phyloP scores from a whole-genome alignment of 1,140 invertebrate species.

The Helicoverpa armigera region DNA sequence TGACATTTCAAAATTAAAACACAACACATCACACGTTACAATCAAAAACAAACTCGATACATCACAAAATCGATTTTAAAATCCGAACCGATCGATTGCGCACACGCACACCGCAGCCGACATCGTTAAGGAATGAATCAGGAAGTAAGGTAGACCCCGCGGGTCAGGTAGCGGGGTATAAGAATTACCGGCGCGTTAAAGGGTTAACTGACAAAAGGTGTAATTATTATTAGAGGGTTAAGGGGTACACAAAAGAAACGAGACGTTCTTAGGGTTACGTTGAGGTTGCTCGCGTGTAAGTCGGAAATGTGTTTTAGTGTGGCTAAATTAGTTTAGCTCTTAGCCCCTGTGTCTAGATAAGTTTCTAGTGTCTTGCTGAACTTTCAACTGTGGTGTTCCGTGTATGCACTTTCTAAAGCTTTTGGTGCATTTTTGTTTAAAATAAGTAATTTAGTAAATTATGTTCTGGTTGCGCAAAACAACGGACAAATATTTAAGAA shows the following conservation, averaged over 20 bases:
- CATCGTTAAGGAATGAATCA: constrained; percentile 78
- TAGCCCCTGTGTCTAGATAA: background rate
- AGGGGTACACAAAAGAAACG: constrained; percentile 67
- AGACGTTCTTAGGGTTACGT: constrained; percentile 71
- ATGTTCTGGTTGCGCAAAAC: too few species aligned
- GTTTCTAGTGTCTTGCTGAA: background rate
- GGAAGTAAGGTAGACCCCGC: constrained; percentile 72
- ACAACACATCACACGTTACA: constrained; percentile 1
- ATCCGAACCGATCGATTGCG: constrained; percentile 68
- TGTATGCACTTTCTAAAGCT: too few species aligned
- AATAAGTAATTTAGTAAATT: too few species aligned
- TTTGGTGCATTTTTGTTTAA: too few species aligned
- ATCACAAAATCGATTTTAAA: constrained; percentile 50
- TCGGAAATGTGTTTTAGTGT: constrained; percentile 50
- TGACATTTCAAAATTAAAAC: background rate
- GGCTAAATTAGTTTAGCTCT: constrained; percentile 29
- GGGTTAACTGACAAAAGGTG: constrained; percentile 83
- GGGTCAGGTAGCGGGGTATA: constrained; percentile 81
- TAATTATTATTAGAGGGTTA: constrained; percentile 83
- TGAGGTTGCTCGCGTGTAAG: constrained; percentile 66
- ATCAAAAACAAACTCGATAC: constrained; percentile 6
- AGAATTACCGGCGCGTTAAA: constrained; percentile 80
- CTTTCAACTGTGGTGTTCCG: background rate
- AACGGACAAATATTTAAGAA: too few species aligned
- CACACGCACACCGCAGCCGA: constrained; percentile 78